A percentile compares a stretch with the other conserved stretches of the same genome.
These are phyloP conservation scores for Aleadryas rufinucha DNA, from an alignment of 2,113 vertebrate genomes.

Conservation along the genomic window DNA sequence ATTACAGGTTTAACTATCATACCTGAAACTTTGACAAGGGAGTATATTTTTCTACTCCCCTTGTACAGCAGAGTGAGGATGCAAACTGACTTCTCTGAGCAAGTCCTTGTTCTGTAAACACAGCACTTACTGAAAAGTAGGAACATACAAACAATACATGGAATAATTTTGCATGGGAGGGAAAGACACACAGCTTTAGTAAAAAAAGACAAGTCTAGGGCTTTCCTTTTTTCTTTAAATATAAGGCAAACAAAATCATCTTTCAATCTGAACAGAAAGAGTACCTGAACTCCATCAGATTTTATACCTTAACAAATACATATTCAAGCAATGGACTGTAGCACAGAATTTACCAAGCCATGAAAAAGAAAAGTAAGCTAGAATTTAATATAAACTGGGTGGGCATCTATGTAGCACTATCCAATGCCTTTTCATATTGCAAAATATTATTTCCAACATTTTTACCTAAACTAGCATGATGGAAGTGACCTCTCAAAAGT, in stretches of 20 bases:
- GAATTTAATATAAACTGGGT: not conserved
- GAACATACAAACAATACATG: not conserved
- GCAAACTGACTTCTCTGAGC: not conserved
- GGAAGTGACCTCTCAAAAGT: not conserved
- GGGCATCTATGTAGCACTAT: not conserved
- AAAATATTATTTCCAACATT: not conserved
- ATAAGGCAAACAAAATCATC: not conserved
- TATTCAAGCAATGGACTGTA: not conserved
- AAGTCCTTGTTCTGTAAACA: not conserved
- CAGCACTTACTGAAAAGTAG: not conserved
- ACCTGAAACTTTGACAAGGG: not conserved
- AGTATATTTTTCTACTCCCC: not conserved
- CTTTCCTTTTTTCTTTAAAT: not conserved
- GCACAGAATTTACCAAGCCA: not conserved
- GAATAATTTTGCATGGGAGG: not conserved
- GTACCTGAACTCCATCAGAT: not conserved
- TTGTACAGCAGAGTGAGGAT: not conserved
- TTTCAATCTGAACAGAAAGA: not conserved
- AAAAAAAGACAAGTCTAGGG: not conserved
- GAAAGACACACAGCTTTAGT: not conserved
- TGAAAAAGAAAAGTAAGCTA: not conserved
- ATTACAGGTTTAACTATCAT: not conserved
- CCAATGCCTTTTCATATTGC: not conserved
- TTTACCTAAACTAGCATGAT: not conserved
- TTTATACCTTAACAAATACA: not conserved